Base-by-base conservation (phyloP, 2,888 invertebrate genomes). In the Lydus trimaculatus region DNA sequence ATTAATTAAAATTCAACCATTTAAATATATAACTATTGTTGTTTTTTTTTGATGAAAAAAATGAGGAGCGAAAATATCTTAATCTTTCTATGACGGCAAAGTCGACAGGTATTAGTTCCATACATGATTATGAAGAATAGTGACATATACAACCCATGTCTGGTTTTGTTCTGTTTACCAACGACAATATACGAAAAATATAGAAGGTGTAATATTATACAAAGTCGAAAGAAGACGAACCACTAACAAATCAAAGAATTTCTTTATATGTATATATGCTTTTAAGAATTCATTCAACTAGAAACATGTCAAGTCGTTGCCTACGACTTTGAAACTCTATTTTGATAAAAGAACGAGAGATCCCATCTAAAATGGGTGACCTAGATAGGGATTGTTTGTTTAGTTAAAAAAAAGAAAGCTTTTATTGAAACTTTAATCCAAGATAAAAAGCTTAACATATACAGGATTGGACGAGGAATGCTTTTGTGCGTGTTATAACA, bases 61-160 rank as follows among this genome's bases (percentile, higher is more conserved):
- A 48, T 52, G 13, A 23, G 23, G 11, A 11, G 4, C 7, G 15
- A 13, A 52, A 23, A 52, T 52, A 11, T 25, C 56, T 56, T 56
- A 13, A 48, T 36, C 31, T 31, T 60, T 61, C 4, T 58, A 31
- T 25, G 28, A 43, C 6, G 20, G 66, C 76, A 78, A 80, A 80
- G 80, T 80, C 80, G 80, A 81, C 79, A 80, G 82, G 80, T 79
- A 82, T 83, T 83, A 83, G 80, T 81, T 82, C 79, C 80, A 73
- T 77, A 82, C 81, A 82, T 78, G 80, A 75, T 73, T 78, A 77
- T 72, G 76, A 73, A 81, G 76, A 81, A 81, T 79, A 75, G 73
- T 64, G 75, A 81, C 81, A 80, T 72, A 78, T 73, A 72, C 75
- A 79, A 78, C 81, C 81, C 80, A 79, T 80, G 80, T 82, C 79